phyloP scores from a whole-genome alignment of 2,888 invertebrate genomes.

The Drosophila sordidapex region DNA sequence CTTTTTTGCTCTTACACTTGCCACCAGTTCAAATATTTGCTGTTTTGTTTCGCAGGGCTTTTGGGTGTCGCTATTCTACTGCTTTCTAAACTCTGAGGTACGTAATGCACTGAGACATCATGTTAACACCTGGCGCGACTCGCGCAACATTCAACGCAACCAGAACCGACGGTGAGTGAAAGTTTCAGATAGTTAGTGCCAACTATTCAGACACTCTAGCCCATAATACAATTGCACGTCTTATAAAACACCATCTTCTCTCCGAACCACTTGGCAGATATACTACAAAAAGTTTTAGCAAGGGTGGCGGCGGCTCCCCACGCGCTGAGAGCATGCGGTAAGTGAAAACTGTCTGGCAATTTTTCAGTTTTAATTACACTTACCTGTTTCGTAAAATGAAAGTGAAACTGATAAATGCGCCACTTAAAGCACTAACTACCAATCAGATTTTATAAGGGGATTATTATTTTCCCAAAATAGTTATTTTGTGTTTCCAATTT shows the following conservation, averaged over 20 bases:
- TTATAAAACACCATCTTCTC: constrained; percentile 15
- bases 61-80: constrained; percentile 95
- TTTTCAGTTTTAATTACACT: constrained; percentile 51
- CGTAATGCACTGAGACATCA: constrained; percentile 93
- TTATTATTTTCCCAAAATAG: not conserved
- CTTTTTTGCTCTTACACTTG: constrained; percentile 4
- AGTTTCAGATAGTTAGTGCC: constrained; percentile 32
- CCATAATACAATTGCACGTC: constrained; percentile 18
- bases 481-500: not conserved
- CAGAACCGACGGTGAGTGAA: constrained; percentile 83
- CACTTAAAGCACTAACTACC: constrained; percentile 7
- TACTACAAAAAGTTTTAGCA: constrained; percentile 86
- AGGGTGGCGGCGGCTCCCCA: constrained; percentile 94
- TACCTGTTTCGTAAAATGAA: constrained; percentile 28
- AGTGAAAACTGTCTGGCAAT: constrained; percentile 66
- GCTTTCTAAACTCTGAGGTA: constrained; percentile 97
- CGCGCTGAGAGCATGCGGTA: constrained; percentile 93
- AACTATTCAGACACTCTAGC: constrained; percentile 10
- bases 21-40: constrained; percentile 36
- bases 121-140: constrained; percentile 84
- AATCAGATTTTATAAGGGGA: not conserved
- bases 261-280: constrained; percentile 69
- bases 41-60: constrained; percentile 89
- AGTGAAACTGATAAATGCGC: constrained; percentile 5
- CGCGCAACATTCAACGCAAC: constrained; percentile 83